Evolutionary conservation across 2,888 invertebrate genomes (phyloP), one percentile per base, ranked within the genome.

Genomic region (Dendrolimus houi): DNA sequence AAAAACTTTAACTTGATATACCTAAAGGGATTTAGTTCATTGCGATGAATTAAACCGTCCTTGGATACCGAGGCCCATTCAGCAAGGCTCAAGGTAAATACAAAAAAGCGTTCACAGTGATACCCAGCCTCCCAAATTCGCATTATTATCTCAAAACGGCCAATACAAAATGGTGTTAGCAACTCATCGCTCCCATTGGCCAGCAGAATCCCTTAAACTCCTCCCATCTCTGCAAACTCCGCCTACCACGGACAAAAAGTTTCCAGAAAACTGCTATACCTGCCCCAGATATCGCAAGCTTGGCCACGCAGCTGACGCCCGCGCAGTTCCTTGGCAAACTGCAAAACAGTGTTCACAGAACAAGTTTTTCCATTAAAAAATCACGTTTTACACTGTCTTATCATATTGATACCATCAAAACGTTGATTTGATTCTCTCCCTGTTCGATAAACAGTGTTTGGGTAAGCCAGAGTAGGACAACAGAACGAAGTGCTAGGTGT

Each of bases 101-200:
- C 83, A 83, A 68, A 83, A 82, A 83, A 74, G 47, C 75, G 74
- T 74, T 75, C 75, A 69, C 66, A 61, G 71, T 69, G 70, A 71
- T 75, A 80, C 77, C 81, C 89, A 89, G 89, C 88, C 87, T 89
- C 90, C 84, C 77, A 85, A 82, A 86, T 89, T 87, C 85, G 88
- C 87, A 85, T 81, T 83, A 84, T 86, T 85, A 87, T 88, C 89
- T 88, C 82, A 67, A 62, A 57, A 57, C 72, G 64, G 67, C 90
- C 89, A 90, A 90, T 88, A 76, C 80, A 68, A 75, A 63, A 72
- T 72, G 73, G 70, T 73, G 71, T 71, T 60, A 60, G n/a, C n/a
- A 61, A 59, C 55, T 57, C 59, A 41, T 54, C 59, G 54, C 40
- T 59, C 61, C 66, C 54, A 88, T 88, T 89, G 87, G 89, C 59